Evolutionary conservation across 2,888 invertebrate species (phyloP).

Genomic region (Mesoligia furuncula): DNA sequence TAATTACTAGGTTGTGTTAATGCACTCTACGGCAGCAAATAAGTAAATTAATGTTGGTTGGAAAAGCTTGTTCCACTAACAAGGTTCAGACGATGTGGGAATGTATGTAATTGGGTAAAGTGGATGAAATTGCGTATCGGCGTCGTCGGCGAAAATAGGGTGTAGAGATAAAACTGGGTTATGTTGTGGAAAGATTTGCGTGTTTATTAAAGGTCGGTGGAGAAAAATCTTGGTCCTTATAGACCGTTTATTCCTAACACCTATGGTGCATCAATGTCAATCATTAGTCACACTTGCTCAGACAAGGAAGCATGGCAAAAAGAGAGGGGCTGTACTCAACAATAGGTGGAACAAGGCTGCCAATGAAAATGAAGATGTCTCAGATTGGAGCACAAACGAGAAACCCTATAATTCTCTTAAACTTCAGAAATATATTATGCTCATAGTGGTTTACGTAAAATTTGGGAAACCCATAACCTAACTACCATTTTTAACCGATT

Average conservation of each 20-base stretch:
- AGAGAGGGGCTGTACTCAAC: neutral
- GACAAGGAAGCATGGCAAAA: neutral
- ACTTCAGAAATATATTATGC: neutral
- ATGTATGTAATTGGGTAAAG: constrained; percentile 55
- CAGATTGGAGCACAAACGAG: neutral
- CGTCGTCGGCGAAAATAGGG: constrained; percentile 3
- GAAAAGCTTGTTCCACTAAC: constrained; percentile 33
- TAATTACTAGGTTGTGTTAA: constrained; percentile 49
- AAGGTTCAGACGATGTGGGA: constrained; percentile 31
- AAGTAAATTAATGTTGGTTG: constrained; percentile 24
- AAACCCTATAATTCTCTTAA: neutral
- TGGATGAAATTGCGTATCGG: constrained; percentile 43
- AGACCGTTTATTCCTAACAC: neutral
- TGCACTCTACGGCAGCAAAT: constrained; percentile 34
- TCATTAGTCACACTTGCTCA: neutral
- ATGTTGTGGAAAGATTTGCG: constrained; percentile 25
- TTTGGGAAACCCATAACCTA: neutral
- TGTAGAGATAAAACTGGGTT: constrained; percentile 31
- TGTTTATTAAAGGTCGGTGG: neutral
- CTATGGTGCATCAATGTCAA: neutral
- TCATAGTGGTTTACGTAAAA: neutral
- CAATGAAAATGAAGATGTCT: neutral
- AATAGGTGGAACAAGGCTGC: too few species aligned
- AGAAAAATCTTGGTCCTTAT: neutral
- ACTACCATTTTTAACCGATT: neutral